A percentile compares a stretch with the other conserved stretches of the same genome.
These are phyloP conservation scores for Morinoia aosen DNA, from an alignment of 2,888 invertebrate species.

Conservation along the genomic window DNA sequence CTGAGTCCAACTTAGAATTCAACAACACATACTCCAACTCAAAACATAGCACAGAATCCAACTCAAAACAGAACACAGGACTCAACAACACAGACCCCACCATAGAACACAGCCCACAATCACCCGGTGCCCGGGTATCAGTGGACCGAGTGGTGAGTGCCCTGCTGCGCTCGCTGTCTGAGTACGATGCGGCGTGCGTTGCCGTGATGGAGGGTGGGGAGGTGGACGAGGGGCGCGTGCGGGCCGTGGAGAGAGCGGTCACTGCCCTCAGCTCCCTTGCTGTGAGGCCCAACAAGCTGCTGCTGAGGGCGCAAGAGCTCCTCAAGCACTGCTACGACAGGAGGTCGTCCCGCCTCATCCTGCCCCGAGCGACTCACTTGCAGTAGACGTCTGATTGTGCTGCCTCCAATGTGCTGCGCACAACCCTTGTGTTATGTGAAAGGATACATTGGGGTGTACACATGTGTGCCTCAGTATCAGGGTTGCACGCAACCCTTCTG, in stretches of 20 bases:
- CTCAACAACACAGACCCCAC: neutral
- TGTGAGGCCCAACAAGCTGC: conserved; percentile 56
- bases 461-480: no score
- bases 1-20: neutral
- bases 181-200: conserved; percentile 56
- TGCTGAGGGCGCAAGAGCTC: conserved; percentile 64
- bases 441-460: no score
- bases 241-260: conserved; percentile 47
- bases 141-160: neutral
- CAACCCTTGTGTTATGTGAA: no score
- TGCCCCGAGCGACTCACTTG: neutral
- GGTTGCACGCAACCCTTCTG: no score
- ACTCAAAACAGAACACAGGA: neutral
- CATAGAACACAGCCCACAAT: neutral
- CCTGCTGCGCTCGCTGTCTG: neutral
- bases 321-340: conserved; percentile 65
- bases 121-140: neutral
- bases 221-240: conserved; percentile 31
- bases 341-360: conserved; percentile 41
- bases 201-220: conserved; percentile 54
- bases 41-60: neutral
- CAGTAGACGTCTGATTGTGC: neutral
- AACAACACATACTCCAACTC: neutral
- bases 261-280: conserved; percentile 56
- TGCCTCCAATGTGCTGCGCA: no score